Evolutionary conservation across 2,888 invertebrate species (phyloP).

Genomic region (Tanypteryx hageni): DNA sequence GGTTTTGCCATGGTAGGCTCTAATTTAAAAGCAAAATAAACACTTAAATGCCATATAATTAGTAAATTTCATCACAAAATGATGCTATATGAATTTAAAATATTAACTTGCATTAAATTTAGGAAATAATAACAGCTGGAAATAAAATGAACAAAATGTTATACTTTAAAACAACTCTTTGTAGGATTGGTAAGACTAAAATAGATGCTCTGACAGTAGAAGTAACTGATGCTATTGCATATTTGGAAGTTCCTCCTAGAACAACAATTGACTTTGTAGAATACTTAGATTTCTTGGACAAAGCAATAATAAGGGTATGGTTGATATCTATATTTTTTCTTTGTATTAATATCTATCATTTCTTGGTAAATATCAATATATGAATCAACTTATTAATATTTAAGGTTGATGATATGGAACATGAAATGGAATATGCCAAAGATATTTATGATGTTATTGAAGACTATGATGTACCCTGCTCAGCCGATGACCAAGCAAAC

Average conservation of each 20-base stretch:
- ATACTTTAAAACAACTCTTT: conserved; percentile 59
- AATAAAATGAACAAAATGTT: neutral
- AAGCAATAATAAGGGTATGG: conserved; percentile 77
- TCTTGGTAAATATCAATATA: neutral
- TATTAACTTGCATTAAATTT: neutral
- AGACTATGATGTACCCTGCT: conserved; percentile 84
- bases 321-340: neutral
- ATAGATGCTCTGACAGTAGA: conserved; percentile 77
- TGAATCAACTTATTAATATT: neutral
- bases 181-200: conserved; percentile 81
- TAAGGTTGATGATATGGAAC: conserved; percentile 83
- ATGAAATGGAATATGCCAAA: conserved; percentile 86
- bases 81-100: neutral
- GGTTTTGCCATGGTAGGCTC: conserved; percentile 48
- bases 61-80: neutral
- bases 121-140: neutral
- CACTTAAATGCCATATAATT: neutral
- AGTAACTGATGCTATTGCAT: conserved; percentile 81
- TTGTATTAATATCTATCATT: neutral
- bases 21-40: neutral
- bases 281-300: conserved; percentile 84
- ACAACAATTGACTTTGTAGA: conserved; percentile 85
- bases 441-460: conserved; percentile 91
- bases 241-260: conserved; percentile 82
- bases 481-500: conserved; percentile 83